Evolutionary conservation across 2,113 vertebrate species (phyloP).

Genomic region (Aegypius monachus): DNA sequence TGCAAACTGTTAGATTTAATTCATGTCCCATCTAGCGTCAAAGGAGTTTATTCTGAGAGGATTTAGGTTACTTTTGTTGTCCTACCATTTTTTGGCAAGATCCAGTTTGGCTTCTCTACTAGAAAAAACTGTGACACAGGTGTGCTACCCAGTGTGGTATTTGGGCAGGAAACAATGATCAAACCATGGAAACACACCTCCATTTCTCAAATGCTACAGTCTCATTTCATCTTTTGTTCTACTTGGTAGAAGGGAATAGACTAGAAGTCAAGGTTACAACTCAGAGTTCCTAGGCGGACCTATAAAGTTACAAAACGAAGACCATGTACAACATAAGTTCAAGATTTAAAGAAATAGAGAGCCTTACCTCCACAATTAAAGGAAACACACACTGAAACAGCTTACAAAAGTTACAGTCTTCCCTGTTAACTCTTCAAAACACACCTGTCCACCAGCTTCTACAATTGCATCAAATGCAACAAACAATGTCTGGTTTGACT

Average conservation of each 20-base stretch:
- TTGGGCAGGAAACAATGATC: neutral
- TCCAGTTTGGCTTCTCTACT: neutral
- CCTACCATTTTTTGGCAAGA: neutral
- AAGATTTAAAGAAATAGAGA: neutral
- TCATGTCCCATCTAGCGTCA: neutral
- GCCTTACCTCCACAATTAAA: neutral
- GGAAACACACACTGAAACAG: neutral
- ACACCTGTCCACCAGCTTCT: neutral
- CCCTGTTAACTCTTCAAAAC: neutral
- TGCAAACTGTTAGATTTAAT: neutral
- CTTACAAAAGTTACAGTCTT: neutral
- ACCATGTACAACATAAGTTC: fast-evolving
- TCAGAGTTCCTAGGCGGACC: neutral
- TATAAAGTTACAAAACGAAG: neutral
- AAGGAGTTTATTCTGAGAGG: neutral
- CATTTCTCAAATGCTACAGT: neutral
- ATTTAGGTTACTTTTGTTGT: neutral
- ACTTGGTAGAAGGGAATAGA: neutral
- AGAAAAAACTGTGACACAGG: neutral
- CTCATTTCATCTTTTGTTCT: neutral
- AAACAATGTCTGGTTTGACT: neutral
- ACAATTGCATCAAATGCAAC: neutral
- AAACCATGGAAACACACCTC: neutral
- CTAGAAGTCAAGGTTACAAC: neutral
- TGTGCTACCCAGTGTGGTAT: neutral